Evolutionary conservation across 2,113 vertebrate genomes (phyloP).

Genomic region (Oceanites oceanicus): DNA sequence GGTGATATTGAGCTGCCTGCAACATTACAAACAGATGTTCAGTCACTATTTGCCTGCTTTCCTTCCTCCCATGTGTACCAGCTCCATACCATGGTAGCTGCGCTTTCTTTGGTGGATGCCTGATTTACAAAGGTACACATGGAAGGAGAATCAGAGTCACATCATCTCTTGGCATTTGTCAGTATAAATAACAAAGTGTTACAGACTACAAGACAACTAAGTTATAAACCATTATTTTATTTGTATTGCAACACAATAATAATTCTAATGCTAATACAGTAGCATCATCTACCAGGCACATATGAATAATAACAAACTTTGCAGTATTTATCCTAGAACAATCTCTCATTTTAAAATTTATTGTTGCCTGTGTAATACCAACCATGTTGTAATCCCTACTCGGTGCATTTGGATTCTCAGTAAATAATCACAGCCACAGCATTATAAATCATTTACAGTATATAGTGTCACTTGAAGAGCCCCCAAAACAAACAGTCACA

Average conservation of each 20-base stretch:
- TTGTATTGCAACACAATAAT: neutral
- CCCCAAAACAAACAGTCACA: neutral
- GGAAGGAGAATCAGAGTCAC: neutral
- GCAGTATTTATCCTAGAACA: neutral
- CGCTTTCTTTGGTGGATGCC: neutral
- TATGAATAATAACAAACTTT: neutral
- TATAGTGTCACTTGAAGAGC: neutral
- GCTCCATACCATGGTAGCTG: neutral
- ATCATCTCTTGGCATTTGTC: neutral
- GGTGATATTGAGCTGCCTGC: neutral
- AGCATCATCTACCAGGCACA: neutral
- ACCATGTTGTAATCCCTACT: neutral
- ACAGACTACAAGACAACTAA: neutral
- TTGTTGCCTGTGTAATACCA: neutral
- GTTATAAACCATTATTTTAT: neutral
- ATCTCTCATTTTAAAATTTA: neutral
- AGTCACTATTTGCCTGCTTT: neutral
- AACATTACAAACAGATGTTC: neutral
- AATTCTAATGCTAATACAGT: neutral
- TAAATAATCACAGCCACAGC: neutral
- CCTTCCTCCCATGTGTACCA: neutral
- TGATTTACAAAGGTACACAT: neutral
- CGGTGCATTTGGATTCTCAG: neutral
- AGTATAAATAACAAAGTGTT: neutral
- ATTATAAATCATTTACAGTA: conserved; percentile 50